Conservation (phyloP, 1,140 invertebrate genomes). For the Venturia canescens region DNA sequence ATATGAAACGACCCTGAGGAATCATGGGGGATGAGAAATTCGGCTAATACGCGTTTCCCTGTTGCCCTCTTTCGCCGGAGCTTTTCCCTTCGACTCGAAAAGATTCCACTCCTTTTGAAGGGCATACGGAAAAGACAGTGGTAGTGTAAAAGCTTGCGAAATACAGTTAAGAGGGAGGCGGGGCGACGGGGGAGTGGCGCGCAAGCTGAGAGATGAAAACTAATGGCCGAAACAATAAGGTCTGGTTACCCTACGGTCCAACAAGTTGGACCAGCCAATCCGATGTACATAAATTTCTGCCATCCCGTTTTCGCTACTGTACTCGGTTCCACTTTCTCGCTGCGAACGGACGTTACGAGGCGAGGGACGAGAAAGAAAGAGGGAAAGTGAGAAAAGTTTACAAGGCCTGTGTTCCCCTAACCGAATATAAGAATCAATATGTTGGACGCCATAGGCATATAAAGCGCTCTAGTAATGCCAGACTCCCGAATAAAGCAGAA, state of each 20-base stretch:
- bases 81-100: too few relatives aligned
- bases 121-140: background rate
- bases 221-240: constrained; percentile 15
- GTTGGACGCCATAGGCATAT: background rate
- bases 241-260: constrained; percentile 9
- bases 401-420: background rate
- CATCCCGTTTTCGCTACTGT: background rate
- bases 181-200: background rate
- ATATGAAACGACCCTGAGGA: background rate
- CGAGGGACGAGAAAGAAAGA: background rate
- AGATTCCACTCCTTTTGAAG: background rate
- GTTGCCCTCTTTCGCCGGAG: background rate
- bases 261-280: background rate
- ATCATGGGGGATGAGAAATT: background rate
- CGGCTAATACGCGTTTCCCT: background rate
- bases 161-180: background rate
- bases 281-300: constrained; percentile 15
- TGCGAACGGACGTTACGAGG: background rate
- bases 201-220: constrained; percentile 13
- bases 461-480: background rate
- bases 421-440: constrained; percentile 1
- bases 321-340: background rate
- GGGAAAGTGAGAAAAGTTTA: background rate
- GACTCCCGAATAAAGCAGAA: background rate
- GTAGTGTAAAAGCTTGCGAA: background rate